A percentile compares a stretch with the other conserved stretches of the same genome.
These are phyloP conservation scores for Melanotaenia duboulayi DNA, from an alignment of 2,113 vertebrate species.

Conservation along the genomic window DNA sequence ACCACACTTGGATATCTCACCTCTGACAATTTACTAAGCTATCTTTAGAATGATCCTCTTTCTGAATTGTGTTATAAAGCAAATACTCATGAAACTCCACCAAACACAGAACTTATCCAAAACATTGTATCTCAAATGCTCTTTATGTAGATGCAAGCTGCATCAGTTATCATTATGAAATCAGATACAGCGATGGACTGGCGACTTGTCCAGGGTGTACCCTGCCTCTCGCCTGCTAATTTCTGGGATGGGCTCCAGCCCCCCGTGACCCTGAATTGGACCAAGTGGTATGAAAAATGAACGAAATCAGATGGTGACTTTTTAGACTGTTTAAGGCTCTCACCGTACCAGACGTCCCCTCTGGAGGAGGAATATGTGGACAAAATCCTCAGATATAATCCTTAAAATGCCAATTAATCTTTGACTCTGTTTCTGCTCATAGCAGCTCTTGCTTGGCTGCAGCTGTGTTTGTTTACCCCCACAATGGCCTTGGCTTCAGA, in stretches of 20 bases:
- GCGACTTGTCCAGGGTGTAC: too few species aligned
- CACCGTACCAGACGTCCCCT: constrained; percentile 13
- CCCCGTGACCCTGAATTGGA: too few species aligned
- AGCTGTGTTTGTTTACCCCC: constrained; percentile 35
- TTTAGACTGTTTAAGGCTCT: constrained; percentile 3
- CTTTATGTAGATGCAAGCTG: constrained; percentile 8
- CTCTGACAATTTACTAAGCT: background rate
- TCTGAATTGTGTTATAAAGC: background rate
- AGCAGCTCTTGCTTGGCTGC: constrained; percentile 15
- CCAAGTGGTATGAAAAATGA: too few species aligned
- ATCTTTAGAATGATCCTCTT: background rate
- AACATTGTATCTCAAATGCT: constrained; percentile 17
- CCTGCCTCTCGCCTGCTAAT: too few species aligned
- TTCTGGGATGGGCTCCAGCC: too few species aligned
- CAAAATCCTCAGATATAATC: constrained; percentile 45
- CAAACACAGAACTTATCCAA: background rate
- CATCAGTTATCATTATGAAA: constrained; percentile 8
- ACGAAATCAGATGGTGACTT: background rate
- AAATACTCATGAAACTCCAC: background rate
- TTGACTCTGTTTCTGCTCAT: constrained; percentile 12
- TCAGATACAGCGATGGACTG: too few species aligned
- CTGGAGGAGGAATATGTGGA: constrained; percentile 32
- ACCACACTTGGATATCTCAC: background rate
- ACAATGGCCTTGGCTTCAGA: background rate
- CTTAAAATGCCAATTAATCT: constrained; percentile 47